Base-by-base conservation (phyloP, 1,140 invertebrate species). In the Cydia amplana region DNA sequence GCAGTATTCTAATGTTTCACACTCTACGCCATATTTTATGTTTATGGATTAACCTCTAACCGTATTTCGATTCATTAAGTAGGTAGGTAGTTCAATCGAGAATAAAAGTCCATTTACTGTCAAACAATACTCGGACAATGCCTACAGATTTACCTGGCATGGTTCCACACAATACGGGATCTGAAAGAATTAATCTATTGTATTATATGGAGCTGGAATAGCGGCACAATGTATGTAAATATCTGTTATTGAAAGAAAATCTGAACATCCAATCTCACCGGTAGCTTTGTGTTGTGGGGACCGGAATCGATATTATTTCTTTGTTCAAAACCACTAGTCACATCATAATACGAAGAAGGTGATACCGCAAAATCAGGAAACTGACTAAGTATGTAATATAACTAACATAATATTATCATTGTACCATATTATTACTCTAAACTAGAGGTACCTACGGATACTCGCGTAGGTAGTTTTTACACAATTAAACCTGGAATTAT, bases 151-250 rank as follows among this genome's bases (percentile, higher is more conserved):
- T 16, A 36, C 64, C 28, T 18, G 36, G 40, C 65, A 36, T 36
- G 16, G 10, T n/a, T 23, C n/a, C 65, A 23, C 65, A 70, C 65
- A 70, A 70, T 70, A 40, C 65, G 18, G 2, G 32, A n/a, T 6
- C 65, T 70, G 65, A n/a, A 70, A 70, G 32, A 9, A 43, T 36
- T 40, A 40, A 43, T 70, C 65, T 36, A 70, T 70, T 70, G 65
- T 70, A 32, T n/a, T 51, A 51, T 18, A 12, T 60, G 20, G 10
- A 12, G 10, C 28, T 43, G 65, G 32, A 36, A 70, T 36, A 16
- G 65, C 18, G 20, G 65, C 36, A 70, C 16, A 10, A 4, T 40
- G 65, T 36, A 70, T 70, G 65, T 20, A 70, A 23, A 60, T 23
- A 60, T 60, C 18, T 23, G n/a, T 23, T 60, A 60, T 60, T 60